These are phyloP conservation scores for Caenorhabditis tropicalis DNA, from an alignment of 1,140 invertebrate species.

Conservation along the genomic window DNA sequence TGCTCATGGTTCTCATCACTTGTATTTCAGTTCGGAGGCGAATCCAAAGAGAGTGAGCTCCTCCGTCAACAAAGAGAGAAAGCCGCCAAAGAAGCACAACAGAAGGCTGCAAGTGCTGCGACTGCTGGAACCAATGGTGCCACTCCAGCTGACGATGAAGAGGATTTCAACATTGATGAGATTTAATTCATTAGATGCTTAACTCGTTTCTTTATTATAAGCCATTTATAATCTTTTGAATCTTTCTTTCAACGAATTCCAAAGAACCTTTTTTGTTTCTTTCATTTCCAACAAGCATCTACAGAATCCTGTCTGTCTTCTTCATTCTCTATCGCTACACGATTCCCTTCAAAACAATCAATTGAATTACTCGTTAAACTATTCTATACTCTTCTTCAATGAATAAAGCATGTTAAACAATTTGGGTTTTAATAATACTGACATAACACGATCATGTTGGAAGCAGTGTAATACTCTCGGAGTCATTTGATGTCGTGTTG, in stretches of 20 bases:
- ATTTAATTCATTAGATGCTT: slow-evolving; percentile 56
- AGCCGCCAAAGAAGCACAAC: slow-evolving; percentile 4
- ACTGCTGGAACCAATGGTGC: neutral
- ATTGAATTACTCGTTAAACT: neutral
- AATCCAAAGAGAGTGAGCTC: slow-evolving; percentile 45
- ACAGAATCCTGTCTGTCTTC: neutral
- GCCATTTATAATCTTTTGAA: neutral
- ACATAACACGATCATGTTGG: too few relatives aligned
- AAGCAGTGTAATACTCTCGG: neutral
- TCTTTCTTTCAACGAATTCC: neutral
- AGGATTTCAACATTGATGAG: slow-evolving; percentile 67
- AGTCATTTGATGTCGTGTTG: neutral
- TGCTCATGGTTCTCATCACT: neutral
- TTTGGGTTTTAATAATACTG: too few relatives aligned
- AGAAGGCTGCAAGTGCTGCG: neutral
- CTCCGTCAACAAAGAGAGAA: slow-evolving; percentile 48
- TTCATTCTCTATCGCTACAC: neutral
- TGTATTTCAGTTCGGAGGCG: slow-evolving; percentile 54
- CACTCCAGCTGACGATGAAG: slow-evolving; percentile 56
- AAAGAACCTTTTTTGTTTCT: neutral
- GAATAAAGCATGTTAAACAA: neutral
- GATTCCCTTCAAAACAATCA: neutral
- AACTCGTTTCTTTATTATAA: neutral
- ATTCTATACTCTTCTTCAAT: neutral
- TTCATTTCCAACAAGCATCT: neutral